Evolutionary conservation across 2,797 vertebrate species (phyloP).

Genomic region (Australoheros facetus): DNA sequence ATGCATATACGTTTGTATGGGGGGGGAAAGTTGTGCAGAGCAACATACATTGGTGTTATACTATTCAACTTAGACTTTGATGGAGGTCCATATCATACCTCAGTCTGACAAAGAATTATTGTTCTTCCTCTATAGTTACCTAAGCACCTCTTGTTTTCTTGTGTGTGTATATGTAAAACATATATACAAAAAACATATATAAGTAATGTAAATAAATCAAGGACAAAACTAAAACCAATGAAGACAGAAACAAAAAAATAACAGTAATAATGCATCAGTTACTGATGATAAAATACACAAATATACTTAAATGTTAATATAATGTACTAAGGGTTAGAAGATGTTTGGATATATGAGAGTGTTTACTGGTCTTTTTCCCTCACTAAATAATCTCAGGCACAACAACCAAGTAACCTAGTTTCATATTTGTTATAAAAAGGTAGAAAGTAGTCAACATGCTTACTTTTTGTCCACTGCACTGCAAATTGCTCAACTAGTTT

Average conservation of each 20-base stretch:
- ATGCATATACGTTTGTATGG: neutral
- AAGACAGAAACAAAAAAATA: neutral
- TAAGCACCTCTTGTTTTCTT: too few species aligned
- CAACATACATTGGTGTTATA: too few species aligned
- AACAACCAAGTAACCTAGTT: neutral
- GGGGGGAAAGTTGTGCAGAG: too few species aligned
- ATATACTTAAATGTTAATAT: neutral
- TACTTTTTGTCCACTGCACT: too few species aligned
- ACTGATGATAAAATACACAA: neutral
- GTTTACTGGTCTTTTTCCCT: neutral
- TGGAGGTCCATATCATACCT: too few species aligned
- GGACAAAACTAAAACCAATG: neutral
- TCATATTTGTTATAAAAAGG: neutral
- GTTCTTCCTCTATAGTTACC: too few species aligned
- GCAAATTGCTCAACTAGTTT: neutral
- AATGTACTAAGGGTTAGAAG: too few species aligned
- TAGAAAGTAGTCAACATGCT: neutral
- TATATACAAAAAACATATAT: neutral
- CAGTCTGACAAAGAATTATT: too few species aligned
- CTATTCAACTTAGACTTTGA: too few species aligned
- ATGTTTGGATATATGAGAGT: neutral
- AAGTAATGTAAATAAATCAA: neutral
- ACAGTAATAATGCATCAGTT: neutral
- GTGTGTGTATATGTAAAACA: neutral
- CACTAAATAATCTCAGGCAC: neutral